Base-by-base conservation (phyloP, 2,888 invertebrate species). In the Caenorhabditis zanzibari region DNA sequence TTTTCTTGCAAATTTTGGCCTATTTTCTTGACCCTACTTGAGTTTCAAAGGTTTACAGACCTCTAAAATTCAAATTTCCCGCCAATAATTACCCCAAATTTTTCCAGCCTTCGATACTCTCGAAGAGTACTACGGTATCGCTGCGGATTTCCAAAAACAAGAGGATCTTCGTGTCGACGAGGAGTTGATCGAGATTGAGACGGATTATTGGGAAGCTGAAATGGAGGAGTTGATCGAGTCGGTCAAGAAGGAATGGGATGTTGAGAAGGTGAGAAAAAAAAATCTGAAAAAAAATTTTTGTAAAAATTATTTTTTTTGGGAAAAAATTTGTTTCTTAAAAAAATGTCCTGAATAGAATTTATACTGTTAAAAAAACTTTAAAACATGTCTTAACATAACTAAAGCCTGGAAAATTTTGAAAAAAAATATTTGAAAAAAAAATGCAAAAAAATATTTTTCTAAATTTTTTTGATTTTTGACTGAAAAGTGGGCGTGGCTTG, bases 61-160 rank as follows among this genome's bases (percentile, higher is more conserved):
- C 44, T 52, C 22, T 22, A 49, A 32, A 66, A 19, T 26, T 66
- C 10, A 7, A 19, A 26, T 56, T 56, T 35, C 19, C 35, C 1
- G 19, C 19, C 1, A 56, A 56, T 26, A 56, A 12, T n/a, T 28
- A 12, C 19, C 19, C 6, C n/a, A n/a, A 0, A 16, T 14, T 22
- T 52, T 73, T 73, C n/a, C 61, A 73, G 68, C 71, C 7, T 79
- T 79, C 32, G 47, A 63, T 0, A 63, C 54, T 0, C 56, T 79
- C 4, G 77, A 79, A 16, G 77, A 64, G 14, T 79, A 71, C 19
- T 63, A 47, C n/a, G 35, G 63, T 3, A 41, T 79, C 1, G 41
- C 19, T 9, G 63, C 63, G 10, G 77, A 79, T 10, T 56, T 63
- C 26, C 49, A 64, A 5, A 56, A 44, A 35, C 22, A 61, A 1